Conservation (phyloP, 2,888 invertebrate genomes). For the Pheosia tremula region DNA sequence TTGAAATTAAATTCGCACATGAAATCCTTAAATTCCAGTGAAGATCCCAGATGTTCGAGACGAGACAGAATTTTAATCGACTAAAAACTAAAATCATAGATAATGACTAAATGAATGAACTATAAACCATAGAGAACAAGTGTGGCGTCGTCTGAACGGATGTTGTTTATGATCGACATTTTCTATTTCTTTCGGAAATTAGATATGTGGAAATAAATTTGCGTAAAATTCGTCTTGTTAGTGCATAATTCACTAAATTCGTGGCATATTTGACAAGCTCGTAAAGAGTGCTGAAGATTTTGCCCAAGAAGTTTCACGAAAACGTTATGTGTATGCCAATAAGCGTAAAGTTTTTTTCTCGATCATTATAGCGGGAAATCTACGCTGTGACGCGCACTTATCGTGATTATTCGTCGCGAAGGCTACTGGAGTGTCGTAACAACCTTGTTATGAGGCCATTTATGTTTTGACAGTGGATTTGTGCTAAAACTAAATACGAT, state of each 20-base stretch:
- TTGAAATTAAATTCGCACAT: too few species aligned
- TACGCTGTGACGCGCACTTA: conserved; percentile 76
- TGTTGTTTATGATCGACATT: conserved; percentile 80
- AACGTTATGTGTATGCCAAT: conserved; percentile 46
- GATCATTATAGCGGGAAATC: conserved; percentile 80
- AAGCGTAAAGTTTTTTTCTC: conserved; percentile 54
- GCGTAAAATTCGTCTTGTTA: conserved; percentile 38
- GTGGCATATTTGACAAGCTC: conserved; percentile 12
- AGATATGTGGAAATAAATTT: conserved; percentile 56
- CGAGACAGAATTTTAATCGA: neutral
- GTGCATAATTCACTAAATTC: conserved; percentile 23
- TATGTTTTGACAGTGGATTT: conserved; percentile 67
- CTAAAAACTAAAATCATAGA: neutral
- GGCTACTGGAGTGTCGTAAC: conserved; percentile 65
- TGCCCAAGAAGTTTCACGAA: conserved; percentile 24
- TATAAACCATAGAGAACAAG: conserved; percentile 52
- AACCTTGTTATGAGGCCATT: conserved; percentile 73
- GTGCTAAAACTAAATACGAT: conserved; percentile 61
- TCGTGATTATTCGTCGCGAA: conserved; percentile 65
- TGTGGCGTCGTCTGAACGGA: conserved; percentile 73
- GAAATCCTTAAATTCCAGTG: too few species aligned
- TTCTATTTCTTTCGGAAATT: conserved; percentile 62
- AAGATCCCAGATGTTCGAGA: too few species aligned
- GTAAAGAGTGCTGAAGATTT: conserved; percentile 13
- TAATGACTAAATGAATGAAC: conserved; percentile 12